These are phyloP conservation scores for Habropoda laboriosa DNA, from an alignment of 1,140 invertebrate genomes.

Conservation along the genomic window DNA sequence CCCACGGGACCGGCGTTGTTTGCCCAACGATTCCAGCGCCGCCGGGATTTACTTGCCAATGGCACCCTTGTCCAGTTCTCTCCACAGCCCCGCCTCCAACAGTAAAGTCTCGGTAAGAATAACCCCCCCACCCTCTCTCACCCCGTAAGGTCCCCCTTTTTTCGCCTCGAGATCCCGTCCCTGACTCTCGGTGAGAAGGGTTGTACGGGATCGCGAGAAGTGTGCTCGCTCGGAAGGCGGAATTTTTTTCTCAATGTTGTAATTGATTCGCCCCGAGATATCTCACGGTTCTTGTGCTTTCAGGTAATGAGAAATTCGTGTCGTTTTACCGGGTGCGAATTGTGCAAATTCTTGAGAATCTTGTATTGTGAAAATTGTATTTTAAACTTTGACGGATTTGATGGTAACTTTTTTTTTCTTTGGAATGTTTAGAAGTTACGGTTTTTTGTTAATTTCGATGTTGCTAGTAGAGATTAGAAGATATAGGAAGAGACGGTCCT, in stretches of 20 bases:
- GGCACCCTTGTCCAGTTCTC: conserved; percentile 80
- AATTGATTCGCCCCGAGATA: not conserved
- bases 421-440: no score
- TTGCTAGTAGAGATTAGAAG: not conserved
- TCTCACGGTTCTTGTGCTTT: no score
- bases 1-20: conserved; percentile 80
- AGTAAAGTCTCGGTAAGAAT: conserved; percentile 82
- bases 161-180: not conserved
- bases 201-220: not conserved
- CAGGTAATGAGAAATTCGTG: no score
- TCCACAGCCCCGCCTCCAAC: conserved; percentile 78
- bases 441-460: not conserved
- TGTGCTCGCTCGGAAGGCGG: not conserved
- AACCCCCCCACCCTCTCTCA: not conserved
- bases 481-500: no score
- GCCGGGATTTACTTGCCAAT: conserved; percentile 82
- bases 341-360: not conserved
- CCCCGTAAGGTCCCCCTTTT: no score
- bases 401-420: not conserved
- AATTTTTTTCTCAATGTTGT: not conserved
- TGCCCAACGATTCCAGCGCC: conserved; percentile 75
- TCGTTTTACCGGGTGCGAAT: no score
- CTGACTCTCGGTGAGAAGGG: not conserved
- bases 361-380: not conserved
- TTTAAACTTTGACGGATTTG: no score